Percentiles rank a stretch among this genome's conserved stretches.
phyloP scores from a whole-genome alignment of 2,888 invertebrate species.

The Phlogophora meticulosa region DNA sequence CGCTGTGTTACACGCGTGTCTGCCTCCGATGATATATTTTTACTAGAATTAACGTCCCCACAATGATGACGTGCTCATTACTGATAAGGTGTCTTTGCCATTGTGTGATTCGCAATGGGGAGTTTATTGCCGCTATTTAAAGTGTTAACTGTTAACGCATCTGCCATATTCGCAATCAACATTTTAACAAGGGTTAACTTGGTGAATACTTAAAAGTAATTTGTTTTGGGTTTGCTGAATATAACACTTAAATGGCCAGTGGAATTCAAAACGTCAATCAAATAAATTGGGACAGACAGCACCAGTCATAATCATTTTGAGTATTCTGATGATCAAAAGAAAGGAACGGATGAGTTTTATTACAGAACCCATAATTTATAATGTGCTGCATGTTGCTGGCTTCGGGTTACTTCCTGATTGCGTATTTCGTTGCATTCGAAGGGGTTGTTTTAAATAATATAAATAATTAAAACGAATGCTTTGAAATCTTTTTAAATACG shows the following conservation, averaged over 20 bases:
- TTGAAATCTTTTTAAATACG: background rate
- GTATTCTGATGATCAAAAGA: slow-evolving; percentile 77
- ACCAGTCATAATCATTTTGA: slow-evolving; percentile 38
- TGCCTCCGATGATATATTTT: slow-evolving; percentile 84
- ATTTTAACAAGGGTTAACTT: slow-evolving; percentile 34
- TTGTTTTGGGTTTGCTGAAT: slow-evolving; percentile 12
- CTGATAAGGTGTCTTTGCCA: slow-evolving; percentile 82
- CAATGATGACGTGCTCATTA: slow-evolving; percentile 82
- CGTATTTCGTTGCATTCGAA: slow-evolving; percentile 58
- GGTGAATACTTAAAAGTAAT: slow-evolving; percentile 20
- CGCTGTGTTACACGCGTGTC: slow-evolving; percentile 69
- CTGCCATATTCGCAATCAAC: slow-evolving; percentile 30
- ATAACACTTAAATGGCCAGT: background rate
- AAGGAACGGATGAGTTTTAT: slow-evolving; percentile 78
- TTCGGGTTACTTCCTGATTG: slow-evolving; percentile 80
- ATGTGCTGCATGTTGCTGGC: slow-evolving; percentile 69
- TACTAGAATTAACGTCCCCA: slow-evolving; percentile 79
- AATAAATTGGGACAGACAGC: slow-evolving; percentile 19
- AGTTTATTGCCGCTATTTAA: slow-evolving; percentile 71
- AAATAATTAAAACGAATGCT: background rate
- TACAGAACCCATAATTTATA: slow-evolving; percentile 77
- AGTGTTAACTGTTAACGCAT: slow-evolving; percentile 71
- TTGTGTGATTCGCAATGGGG: slow-evolving; percentile 74
- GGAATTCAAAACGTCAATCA: slow-evolving; percentile 25
- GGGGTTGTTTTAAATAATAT: slow-evolving; percentile 19